Conservation (phyloP, 2,888 invertebrate species). For the Ophion costatus region DNA sequence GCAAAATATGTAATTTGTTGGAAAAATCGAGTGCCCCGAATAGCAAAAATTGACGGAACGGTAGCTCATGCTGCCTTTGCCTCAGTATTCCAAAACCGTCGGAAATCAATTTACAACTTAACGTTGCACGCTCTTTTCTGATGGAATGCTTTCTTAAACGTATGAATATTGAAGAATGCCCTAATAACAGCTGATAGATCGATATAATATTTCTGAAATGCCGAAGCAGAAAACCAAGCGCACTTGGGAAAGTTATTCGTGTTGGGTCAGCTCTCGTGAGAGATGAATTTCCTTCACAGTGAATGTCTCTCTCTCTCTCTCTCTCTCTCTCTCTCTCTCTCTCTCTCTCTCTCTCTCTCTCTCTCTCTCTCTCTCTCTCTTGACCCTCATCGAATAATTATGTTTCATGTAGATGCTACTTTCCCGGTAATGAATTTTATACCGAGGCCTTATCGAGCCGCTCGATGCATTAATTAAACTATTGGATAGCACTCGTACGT, state of each 20-base stretch:
- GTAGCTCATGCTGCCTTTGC: not conserved
- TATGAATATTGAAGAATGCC: not conserved
- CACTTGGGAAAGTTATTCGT: slow-evolving; percentile 38
- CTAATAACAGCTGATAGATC: slow-evolving; percentile 14
- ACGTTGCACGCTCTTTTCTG: slow-evolving; percentile 7
- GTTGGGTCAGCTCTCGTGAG: slow-evolving; percentile 48
- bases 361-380: not conserved
- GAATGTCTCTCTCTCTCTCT: not conserved
- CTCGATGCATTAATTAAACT: slow-evolving; percentile 39
- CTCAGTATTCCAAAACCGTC: not conserved
- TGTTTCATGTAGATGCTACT: slow-evolving; percentile 37
- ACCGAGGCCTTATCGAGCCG: slow-evolving; percentile 35
- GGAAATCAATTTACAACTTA: not conserved
- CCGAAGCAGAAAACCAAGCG: not conserved
- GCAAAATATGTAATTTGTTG: too few species aligned
- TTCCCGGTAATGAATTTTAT: slow-evolving; percentile 45
- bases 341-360: slow-evolving; percentile 1
- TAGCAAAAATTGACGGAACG: not conserved
- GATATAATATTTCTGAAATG: slow-evolving; percentile 31
- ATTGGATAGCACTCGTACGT: not conserved
- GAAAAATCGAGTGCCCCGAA: too few species aligned
- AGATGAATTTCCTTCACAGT: slow-evolving; percentile 37
- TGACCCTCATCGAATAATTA: slow-evolving; percentile 53
- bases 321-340: not conserved
- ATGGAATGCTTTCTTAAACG: not conserved